Percentiles rank a stretch among this genome's conserved stretches.
Evolutionary conservation across 2,888 invertebrate species (phyloP).

Genomic region (Agonopterix heracliana): DNA sequence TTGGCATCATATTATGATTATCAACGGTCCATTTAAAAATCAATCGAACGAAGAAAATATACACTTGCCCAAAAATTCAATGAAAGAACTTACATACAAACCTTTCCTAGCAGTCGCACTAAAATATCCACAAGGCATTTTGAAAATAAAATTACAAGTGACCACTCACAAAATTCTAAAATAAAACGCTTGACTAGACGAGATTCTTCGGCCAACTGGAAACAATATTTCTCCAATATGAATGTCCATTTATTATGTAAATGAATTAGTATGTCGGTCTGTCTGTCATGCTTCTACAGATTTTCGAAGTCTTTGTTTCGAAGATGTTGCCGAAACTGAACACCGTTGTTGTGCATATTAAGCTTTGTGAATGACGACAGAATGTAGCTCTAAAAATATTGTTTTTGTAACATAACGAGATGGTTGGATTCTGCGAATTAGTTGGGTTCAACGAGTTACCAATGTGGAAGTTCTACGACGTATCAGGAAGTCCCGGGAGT

Average conservation of each 20-base stretch:
- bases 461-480: too few relatives aligned
- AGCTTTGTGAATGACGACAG: background rate
- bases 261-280: slow-evolving; percentile 51
- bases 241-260: slow-evolving; percentile 56
- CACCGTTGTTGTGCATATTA: background rate
- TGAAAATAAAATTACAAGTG: slow-evolving; percentile 11
- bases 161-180: slow-evolving; percentile 1
- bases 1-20: too few relatives aligned
- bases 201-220: slow-evolving; percentile 14
- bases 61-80: background rate
- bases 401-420: too few relatives aligned
- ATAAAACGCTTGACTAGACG: slow-evolving; percentile 1
- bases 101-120: slow-evolving; percentile 50
- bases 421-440: too few relatives aligned
- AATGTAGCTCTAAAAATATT: too few relatives aligned
- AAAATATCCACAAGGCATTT: slow-evolving; percentile 68
- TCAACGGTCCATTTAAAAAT: too few relatives aligned
- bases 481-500: too few relatives aligned
- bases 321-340: slow-evolving; percentile 18
- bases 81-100: slow-evolving; percentile 47
- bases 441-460: too few relatives aligned
- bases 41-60: background rate
- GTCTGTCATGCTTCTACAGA: slow-evolving; percentile 46
- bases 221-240: slow-evolving; percentile 23
- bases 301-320: slow-evolving; percentile 20